phyloP scores from a whole-genome alignment of 1,140 invertebrate species.

The Stegodyphus dumicola region DNA sequence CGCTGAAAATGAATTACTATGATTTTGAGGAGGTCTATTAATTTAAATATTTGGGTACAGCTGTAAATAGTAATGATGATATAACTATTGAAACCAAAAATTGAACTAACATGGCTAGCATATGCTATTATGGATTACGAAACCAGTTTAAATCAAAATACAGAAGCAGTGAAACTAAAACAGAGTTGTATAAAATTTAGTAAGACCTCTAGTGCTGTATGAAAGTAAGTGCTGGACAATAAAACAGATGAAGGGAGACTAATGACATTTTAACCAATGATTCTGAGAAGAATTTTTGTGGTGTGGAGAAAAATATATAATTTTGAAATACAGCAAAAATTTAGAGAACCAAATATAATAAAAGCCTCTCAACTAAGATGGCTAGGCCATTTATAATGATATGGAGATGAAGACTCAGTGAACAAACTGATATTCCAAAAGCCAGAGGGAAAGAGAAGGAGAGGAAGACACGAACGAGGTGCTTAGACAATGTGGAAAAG shows the following conservation, averaged over 20 bases:
- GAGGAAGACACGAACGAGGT: not conserved
- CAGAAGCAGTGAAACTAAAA: not conserved
- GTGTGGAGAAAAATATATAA: not conserved
- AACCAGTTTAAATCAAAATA: not conserved
- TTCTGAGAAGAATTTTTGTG: not conserved
- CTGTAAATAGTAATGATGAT: not conserved
- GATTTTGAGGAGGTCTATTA: too few species aligned
- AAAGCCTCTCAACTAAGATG: not conserved
- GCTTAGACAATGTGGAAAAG: not conserved
- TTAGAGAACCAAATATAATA: not conserved
- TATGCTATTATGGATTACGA: not conserved
- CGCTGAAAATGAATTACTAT: too few species aligned
- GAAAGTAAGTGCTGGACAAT: not conserved
- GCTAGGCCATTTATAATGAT: not conserved
- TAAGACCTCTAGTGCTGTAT: not conserved
- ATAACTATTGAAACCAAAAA: not conserved
- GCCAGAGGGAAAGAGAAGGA: not conserved
- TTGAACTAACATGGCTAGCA: not conserved
- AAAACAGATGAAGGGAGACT: not conserved
- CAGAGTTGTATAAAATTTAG: not conserved
- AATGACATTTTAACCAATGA: conserved; percentile 2
- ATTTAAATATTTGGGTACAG: too few species aligned
- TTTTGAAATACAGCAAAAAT: not conserved
- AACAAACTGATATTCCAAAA: not conserved
- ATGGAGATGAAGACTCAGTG: not conserved